These are phyloP conservation scores for Hypomecis punctinalis DNA, from an alignment of 2,888 invertebrate genomes.

Conservation along the genomic window DNA sequence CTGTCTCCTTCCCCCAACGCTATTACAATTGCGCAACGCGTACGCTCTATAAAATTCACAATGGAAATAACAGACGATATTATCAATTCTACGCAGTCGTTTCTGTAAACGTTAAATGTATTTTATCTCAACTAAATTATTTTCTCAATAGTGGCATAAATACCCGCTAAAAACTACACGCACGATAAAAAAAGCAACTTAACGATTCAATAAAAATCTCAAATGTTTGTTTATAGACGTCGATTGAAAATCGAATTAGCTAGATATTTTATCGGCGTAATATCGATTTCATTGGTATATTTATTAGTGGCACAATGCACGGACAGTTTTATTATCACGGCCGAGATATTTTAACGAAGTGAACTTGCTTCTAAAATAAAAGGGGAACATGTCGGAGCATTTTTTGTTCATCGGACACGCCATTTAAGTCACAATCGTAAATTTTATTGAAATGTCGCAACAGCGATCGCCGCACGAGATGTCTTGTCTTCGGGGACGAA, in stretches of 20 bases:
- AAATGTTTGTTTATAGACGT: conserved; percentile 48
- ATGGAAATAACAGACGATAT: conserved; percentile 15
- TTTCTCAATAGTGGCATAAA: conserved; percentile 34
- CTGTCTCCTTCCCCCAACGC: background rate
- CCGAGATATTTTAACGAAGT: conserved; percentile 83
- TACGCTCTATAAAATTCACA: conserved; percentile 4
- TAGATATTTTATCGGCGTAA: conserved; percentile 53
- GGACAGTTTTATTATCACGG: conserved; percentile 77
- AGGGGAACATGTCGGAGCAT: conserved; percentile 74
- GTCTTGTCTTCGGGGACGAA: conserved; percentile 82
- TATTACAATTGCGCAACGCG: background rate
- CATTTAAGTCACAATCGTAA: conserved; percentile 84
- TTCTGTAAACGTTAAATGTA: conserved; percentile 22
- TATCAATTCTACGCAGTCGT: conserved; percentile 12
- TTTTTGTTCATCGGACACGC: conserved; percentile 81
- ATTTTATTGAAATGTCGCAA: conserved; percentile 85
- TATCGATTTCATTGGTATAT: conserved; percentile 72
- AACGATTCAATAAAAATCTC: conserved; percentile 45
- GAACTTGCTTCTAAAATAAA: conserved; percentile 77
- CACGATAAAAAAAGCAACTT: conserved; percentile 38
- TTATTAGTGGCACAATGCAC: conserved; percentile 65
- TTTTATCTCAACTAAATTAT: conserved; percentile 20
- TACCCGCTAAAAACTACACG: conserved; percentile 43
- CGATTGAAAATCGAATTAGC: conserved; percentile 51
- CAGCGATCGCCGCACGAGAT: conserved; percentile 82